Evolutionary conservation across 2,797 vertebrate species (phyloP).

Genomic region (Steatocranus sp.): DNA sequence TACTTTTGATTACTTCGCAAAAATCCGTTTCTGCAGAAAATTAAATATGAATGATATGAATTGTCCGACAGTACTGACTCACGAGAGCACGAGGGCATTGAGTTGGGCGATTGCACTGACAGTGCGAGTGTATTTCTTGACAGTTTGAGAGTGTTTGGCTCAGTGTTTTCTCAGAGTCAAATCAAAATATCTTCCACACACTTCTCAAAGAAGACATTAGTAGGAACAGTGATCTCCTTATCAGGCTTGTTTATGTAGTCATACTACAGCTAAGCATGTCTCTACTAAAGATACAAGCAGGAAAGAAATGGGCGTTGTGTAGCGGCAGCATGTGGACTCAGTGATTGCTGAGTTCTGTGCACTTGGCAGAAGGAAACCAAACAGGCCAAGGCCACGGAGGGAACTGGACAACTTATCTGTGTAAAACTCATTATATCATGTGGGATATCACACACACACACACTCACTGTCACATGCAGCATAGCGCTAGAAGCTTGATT

Average conservation of each 20-base stretch:
- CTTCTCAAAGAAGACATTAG: constrained; percentile 1
- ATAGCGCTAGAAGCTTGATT: constrained; percentile 12
- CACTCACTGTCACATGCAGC: background rate
- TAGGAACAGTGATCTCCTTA: constrained; percentile 29
- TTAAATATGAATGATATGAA: background rate
- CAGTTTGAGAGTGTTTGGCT: background rate
- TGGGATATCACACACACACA: background rate
- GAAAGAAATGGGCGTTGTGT: background rate
- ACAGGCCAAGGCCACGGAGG: background rate
- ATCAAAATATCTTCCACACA: constrained; percentile 17
- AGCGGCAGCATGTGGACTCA: background rate
- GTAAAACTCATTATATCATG: background rate
- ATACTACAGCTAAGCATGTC: background rate
- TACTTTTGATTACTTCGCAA: background rate
- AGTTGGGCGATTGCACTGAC: background rate
- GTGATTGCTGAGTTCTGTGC: background rate
- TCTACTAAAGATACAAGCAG: constrained; percentile 3
- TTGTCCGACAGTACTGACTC: background rate
- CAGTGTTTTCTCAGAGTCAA: background rate
- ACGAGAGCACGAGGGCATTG: background rate
- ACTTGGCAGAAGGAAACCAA: background rate
- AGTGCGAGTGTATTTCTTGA: background rate
- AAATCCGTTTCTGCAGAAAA: background rate
- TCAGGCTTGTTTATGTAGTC: constrained; percentile 13
- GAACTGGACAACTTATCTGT: background rate